Conservation (phyloP, 1,140 invertebrate genomes). For the Solenopsis invicta region DNA sequence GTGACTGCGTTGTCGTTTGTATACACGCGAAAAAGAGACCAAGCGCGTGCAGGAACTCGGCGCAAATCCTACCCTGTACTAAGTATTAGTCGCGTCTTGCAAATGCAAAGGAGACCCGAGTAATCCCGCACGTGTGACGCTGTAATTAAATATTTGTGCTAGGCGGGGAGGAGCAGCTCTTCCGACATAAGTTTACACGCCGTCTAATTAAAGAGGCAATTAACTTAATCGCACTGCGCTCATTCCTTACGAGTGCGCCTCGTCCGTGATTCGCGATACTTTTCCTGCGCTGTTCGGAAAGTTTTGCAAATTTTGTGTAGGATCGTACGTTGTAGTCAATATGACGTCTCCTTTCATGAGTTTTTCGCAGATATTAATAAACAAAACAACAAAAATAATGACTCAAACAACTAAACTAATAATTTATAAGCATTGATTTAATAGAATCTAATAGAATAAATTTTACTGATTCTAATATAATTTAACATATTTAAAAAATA, state of each 20-base stretch:
- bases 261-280: conserved; percentile 57
- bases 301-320: conserved; percentile 13
- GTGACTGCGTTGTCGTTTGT: not conserved
- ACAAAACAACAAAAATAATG: not conserved
- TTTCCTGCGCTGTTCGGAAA: conserved; percentile 31
- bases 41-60: conserved; percentile 37
- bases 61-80: conserved; percentile 57
- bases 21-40: conserved; percentile 20
- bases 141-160: conserved; percentile 83
- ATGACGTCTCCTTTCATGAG: not conserved
- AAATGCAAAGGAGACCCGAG: conserved; percentile 56
- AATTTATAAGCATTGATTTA: not conserved
- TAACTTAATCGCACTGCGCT: conserved; percentile 79
- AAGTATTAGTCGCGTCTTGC: conserved; percentile 50
- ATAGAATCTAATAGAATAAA: not conserved
- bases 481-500: not conserved
- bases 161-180: conserved; percentile 53
- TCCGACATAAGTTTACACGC: conserved; percentile 65
- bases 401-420: not conserved
- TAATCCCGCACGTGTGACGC: conserved; percentile 75
- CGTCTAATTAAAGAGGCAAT: conserved; percentile 82
- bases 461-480: conserved; percentile 1
- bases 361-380: conserved; percentile 12
- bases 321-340: not conserved
- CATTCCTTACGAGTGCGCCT: conserved; percentile 71